These are phyloP conservation scores for Cordilura impudica DNA, from an alignment of 2,888 invertebrate species.

Conservation along the genomic window DNA sequence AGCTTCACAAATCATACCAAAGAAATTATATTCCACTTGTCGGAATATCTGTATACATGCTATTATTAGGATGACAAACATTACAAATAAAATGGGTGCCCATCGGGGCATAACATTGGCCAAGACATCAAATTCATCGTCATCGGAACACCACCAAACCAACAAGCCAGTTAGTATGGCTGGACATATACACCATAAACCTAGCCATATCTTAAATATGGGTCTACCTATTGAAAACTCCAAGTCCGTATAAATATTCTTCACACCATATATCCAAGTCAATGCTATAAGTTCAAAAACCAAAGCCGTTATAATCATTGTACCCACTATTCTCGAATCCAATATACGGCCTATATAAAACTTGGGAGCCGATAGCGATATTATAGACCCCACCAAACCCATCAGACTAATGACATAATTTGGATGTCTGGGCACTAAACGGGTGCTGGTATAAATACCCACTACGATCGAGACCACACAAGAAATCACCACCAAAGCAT, in stretches of 20 bases:
- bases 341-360: constrained; percentile 74
- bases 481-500: constrained; percentile 73
- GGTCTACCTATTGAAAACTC: constrained; percentile 78
- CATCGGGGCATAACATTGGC: constrained; percentile 75
- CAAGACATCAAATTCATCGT: constrained; percentile 73
- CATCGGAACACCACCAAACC: constrained; percentile 78
- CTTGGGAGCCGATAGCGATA: constrained; percentile 74
- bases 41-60: constrained; percentile 77
- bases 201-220: constrained; percentile 76
- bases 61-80: constrained; percentile 73
- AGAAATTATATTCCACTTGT: constrained; percentile 78
- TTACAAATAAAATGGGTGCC: constrained; percentile 75
- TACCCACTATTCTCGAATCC: constrained; percentile 76
- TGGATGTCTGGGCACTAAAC: constrained; percentile 76
- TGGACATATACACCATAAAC: constrained; percentile 76
- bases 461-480: constrained; percentile 74
- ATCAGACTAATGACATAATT: constrained; percentile 76
- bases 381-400: constrained; percentile 74
- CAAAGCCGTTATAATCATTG: constrained; percentile 74
- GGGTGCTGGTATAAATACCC: constrained; percentile 75
- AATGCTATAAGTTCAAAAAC: constrained; percentile 77
- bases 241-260: constrained; percentile 77
- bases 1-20: constrained; percentile 78
- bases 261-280: constrained; percentile 77
- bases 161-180: constrained; percentile 75